Percentiles rank a stretch among this genome's conserved stretches.
Evolutionary conservation across 2,888 invertebrate genomes (phyloP).

Genomic region (Protophormia terraenovae): DNA sequence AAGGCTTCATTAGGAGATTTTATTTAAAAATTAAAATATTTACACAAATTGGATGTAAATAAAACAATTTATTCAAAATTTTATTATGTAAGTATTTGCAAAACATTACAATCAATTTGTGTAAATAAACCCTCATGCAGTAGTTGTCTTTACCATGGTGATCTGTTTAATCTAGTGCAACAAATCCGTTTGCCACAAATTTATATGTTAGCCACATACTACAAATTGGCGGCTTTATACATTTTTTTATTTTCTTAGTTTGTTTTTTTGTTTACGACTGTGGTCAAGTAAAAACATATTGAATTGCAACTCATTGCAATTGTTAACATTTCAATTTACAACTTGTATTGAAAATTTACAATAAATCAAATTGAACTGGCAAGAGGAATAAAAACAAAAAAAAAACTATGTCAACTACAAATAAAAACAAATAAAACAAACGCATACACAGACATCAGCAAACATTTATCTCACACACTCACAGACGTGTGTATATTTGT

Average conservation of each 20-base stretch:
- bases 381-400: constrained; percentile 23
- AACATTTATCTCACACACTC: background rate
- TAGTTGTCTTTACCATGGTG: constrained; percentile 37
- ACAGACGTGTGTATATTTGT: background rate
- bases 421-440: constrained; percentile 41
- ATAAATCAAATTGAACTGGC: constrained; percentile 63
- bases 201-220: constrained; percentile 65
- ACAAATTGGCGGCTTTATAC: constrained; percentile 64
- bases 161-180: constrained; percentile 68
- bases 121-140: constrained; percentile 55
- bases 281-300: constrained; percentile 55
- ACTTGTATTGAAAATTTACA: constrained; percentile 63
- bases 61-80: constrained; percentile 19
- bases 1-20: background rate
- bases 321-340: constrained; percentile 69
- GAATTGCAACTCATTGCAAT: constrained; percentile 54
- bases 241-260: constrained; percentile 25
- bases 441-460: background rate
- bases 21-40: background rate
- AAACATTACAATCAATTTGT: constrained; percentile 57
- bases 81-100: background rate
- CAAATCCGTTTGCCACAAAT: constrained; percentile 65
- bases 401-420: constrained; percentile 30
- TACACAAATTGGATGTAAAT: background rate
- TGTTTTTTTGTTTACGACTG: constrained; percentile 25